These are phyloP conservation scores for Tinea semifulvella DNA, from an alignment of 2,888 invertebrate species.

Conservation along the genomic window DNA sequence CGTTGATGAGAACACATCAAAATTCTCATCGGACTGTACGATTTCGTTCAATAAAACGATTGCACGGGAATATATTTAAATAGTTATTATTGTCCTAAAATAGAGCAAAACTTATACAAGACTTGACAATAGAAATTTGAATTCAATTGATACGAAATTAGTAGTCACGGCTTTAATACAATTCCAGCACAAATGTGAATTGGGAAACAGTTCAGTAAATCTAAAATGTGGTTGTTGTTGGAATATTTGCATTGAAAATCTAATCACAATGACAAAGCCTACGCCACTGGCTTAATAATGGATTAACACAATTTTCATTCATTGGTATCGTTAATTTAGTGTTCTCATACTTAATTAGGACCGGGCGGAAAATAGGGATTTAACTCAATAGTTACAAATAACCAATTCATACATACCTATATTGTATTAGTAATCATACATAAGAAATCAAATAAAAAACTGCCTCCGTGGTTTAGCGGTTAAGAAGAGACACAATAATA, in stretches of 20 bases:
- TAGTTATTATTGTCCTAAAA: no score
- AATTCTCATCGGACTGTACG: no score
- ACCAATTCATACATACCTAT: no score
- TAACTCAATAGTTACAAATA: no score
- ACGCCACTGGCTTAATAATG: constrained; percentile 1
- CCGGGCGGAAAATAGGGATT: no score
- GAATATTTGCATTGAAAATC: constrained; percentile 1
- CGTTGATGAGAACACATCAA: no score
- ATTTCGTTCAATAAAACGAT: no score
- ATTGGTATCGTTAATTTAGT: not conserved
- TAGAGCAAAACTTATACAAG: not conserved
- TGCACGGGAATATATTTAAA: no score
- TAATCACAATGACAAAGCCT: constrained; percentile 8
- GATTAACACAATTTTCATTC: constrained; percentile 7
- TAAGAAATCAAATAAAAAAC: no score
- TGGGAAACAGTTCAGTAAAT: not conserved
- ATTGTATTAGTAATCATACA: no score
- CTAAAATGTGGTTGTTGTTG: not conserved
- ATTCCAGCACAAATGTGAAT: not conserved
- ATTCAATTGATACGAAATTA: not conserved
- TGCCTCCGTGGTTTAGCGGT: no score
- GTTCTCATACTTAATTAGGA: not conserved
- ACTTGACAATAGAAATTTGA: not conserved
- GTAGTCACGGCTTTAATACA: not conserved
- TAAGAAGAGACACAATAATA: no score